phyloP scores from a whole-genome alignment of 2,113 vertebrate species.

The Tragelaphus buxtoni region DNA sequence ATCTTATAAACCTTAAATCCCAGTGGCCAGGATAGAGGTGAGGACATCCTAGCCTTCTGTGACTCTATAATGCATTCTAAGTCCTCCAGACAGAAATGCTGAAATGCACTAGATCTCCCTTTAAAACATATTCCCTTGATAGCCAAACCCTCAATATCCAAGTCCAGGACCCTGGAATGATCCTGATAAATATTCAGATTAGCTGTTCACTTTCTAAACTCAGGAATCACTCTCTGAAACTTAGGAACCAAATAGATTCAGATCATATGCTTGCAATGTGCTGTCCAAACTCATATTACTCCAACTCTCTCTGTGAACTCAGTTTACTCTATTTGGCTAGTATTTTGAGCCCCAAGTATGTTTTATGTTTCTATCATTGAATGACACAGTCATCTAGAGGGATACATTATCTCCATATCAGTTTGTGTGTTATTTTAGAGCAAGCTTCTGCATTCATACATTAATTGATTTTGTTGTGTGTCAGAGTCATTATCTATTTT shows the following conservation, averaged over 20 bases:
- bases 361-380: not conserved
- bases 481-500: not conserved
- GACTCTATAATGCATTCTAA: not conserved
- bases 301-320: too few relatives aligned
- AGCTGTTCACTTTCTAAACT: not conserved
- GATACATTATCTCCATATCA: not conserved
- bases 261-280: fast-evolving
- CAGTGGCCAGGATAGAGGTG: fast-evolving
- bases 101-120: not conserved
- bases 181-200: not conserved
- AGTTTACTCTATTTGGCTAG: not conserved
- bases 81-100: not conserved
- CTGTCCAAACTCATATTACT: not conserved
- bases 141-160: too few relatives aligned
- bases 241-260: not conserved
- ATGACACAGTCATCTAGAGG: not conserved
- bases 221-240: not conserved
- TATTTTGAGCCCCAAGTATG: not conserved
- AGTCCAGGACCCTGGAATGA: not conserved
- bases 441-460: not conserved
- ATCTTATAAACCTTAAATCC: not conserved
- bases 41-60: not conserved
- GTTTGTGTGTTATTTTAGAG: not conserved
- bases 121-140: not conserved
- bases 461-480: not conserved